Base-by-base conservation (phyloP, 2,113 vertebrate genomes). In the Chamaetylas fuelleborni region DNA sequence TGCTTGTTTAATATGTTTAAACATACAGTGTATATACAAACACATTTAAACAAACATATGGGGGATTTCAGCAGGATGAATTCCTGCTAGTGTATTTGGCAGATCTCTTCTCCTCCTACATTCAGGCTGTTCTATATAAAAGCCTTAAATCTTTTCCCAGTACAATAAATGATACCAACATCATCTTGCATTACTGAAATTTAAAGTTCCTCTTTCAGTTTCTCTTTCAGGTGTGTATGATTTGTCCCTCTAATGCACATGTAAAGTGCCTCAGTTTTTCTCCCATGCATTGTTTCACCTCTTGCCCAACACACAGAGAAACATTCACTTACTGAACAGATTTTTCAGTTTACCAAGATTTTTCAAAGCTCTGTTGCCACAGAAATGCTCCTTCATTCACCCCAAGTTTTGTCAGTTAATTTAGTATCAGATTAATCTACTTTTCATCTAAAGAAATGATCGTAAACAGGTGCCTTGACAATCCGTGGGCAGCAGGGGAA, bases 1-100 rank as follows among this genome's bases (percentile, higher is more conserved):
- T 77, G 25, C 38, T 80, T 93, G 60, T 86, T 93, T 93, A 86
- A 83, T 70, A 65, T 54, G 24, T 40, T 70, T 43, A 82, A 91
- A 94, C 83, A 85, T 31, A 36, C 7, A 56, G 23, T 73, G 47
- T 70, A 88, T 82, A 38, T 77, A 43, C 42, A 95, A 96, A 96
- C 92, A 95, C 5, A n/a, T 72, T 91, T 72, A 96, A 94, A 93
- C 74, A 89, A 96, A 87, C 93, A 96, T 92, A 94, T 95, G 91
- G 87, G 48, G 24, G 19, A 33, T 91, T 96, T 94, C 90, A 91
- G 45, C 53, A 78, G 0, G 6, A 81, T 57, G 50, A 53, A 65
- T 92, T 79, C 31, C 2, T 69, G 2, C 29, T 73, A 77, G 23
- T 18, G 12, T 50, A 66, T 91, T 91, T 96, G 91, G 36, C 94